Conservation (phyloP, 1,140 invertebrate species). For the Drosophila orosa region DNA sequence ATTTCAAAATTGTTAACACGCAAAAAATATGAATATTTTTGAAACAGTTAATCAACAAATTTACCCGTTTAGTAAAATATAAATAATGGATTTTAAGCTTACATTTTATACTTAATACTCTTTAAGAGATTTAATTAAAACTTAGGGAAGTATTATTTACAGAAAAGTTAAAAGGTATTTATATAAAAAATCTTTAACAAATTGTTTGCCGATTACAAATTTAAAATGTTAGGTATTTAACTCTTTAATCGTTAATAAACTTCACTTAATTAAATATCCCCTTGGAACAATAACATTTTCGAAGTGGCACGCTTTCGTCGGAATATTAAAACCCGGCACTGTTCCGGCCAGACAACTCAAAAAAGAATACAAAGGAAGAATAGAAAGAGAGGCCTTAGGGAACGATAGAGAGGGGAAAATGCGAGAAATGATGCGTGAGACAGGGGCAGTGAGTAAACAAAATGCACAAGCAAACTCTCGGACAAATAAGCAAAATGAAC, state of each 20-base stretch:
- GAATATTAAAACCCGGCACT: conserved; percentile 12
- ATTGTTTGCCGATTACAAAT: not conserved
- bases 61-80: not conserved
- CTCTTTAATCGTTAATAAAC: not conserved
- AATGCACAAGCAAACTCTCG: conserved; percentile 47
- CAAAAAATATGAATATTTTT: not conserved
- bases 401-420: conserved; percentile 14
- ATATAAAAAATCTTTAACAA: not conserved
- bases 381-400: not conserved
- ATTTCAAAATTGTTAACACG: too few relatives aligned
- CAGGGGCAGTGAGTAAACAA: conserved; percentile 46
- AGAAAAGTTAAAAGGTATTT: not conserved
- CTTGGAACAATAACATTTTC: not conserved
- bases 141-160: not conserved
- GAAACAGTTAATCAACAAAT: not conserved
- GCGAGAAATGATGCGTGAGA: conserved; percentile 51
- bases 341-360: conserved; percentile 37
- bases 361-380: conserved; percentile 18
- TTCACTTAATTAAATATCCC: not conserved
- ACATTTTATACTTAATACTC: too few relatives aligned
- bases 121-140: not conserved
- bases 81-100: too few relatives aligned
- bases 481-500: conserved; percentile 58
- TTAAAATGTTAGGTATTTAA: not conserved
- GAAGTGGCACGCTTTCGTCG: not conserved